Evolutionary conservation across 2,113 vertebrate species (phyloP).

Genomic region (Macaca mulatta): DNA sequence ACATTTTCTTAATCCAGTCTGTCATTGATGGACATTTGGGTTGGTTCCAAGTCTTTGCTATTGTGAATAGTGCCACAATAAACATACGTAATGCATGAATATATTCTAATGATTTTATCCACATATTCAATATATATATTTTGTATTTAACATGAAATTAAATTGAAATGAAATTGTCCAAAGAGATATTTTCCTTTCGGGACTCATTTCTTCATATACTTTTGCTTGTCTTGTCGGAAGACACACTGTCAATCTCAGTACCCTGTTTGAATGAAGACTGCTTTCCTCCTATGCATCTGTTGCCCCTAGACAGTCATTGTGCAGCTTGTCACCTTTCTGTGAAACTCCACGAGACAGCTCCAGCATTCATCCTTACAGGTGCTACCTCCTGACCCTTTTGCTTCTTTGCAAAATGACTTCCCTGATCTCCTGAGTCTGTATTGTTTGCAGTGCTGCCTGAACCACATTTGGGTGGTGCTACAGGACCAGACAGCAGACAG

Average conservation of each 20-base stretch:
- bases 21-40: too few species aligned
- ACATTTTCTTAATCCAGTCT: too few species aligned
- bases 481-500: rapidly evolving
- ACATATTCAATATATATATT: rapidly evolving
- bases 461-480: rapidly evolving
- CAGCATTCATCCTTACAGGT: rapidly evolving
- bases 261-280: neutral
- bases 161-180: neutral
- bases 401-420: neutral
- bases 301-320: rapidly evolving
- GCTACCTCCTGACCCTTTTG: neutral
- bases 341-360: rapidly evolving
- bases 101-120: neutral
- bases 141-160: neutral
- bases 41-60: too few species aligned
- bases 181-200: neutral
- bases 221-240: neutral
- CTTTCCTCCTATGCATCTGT: neutral
- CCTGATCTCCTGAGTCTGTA: rapidly evolving
- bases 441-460: rapidly evolving
- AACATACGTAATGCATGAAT: too few species aligned
- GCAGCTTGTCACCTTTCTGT: too few species aligned
- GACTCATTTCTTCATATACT: neutral
- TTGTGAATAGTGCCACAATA: too few species aligned
- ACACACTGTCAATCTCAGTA: rapidly evolving